phyloP scores from a whole-genome alignment of 2,113 vertebrate species.

The Pygoscelis adeliae region DNA sequence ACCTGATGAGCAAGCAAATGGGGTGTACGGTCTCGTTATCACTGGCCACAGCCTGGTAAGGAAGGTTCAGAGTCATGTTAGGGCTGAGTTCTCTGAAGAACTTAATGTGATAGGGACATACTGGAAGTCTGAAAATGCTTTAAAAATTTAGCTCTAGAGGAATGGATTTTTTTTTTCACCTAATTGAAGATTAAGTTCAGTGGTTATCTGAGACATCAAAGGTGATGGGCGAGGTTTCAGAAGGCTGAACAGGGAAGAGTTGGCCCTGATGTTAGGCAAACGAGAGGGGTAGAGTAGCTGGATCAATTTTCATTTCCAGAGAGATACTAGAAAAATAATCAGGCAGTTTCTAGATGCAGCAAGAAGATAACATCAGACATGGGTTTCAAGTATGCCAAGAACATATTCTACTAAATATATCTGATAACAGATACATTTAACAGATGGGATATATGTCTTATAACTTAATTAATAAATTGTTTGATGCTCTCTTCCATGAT shows the following conservation, averaged over 20 bases:
- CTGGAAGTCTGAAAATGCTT: not conserved
- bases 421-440: not conserved
- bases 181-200: not conserved
- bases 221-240: not conserved
- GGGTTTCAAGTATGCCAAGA: not conserved
- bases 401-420: not conserved
- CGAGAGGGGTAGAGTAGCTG: not conserved
- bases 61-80: not conserved
- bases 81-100: not conserved
- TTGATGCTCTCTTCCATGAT: not conserved
- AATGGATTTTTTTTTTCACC: not conserved
- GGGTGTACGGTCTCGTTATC: slow-evolving; percentile 88
- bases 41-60: slow-evolving; percentile 92
- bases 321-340: not conserved
- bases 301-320: not conserved
- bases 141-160: not conserved
- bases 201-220: not conserved
- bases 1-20: slow-evolving; percentile 83
- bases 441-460: not conserved
- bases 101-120: not conserved
- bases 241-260: not conserved
- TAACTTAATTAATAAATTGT: not conserved
- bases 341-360: not conserved
- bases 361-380: not conserved
- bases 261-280: not conserved